Evolutionary conservation across 2,888 invertebrate genomes (phyloP), one percentile per base, ranked within the genome.

Genomic region (Oxycera nigricornis): DNA sequence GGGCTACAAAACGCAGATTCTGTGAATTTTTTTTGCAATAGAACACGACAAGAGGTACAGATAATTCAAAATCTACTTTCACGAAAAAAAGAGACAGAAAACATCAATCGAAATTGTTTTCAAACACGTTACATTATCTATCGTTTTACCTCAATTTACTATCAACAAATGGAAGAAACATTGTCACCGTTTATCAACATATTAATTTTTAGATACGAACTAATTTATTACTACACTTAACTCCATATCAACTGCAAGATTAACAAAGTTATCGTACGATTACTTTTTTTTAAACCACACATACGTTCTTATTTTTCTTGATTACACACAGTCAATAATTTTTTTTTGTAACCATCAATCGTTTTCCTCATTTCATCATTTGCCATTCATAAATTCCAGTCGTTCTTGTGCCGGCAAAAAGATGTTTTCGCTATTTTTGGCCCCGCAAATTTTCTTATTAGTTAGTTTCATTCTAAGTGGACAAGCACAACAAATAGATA

Each of bases 371-470:
- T n/a, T n/a, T n/a, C n/a, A n/a, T n/a, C 17, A 46, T 46, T 46
- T 46, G 46, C 46, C 46, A 46, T 46, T 46, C 46, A 46, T 46
- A n/a, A 7, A 46, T n/a, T 46, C n/a, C 46, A 46, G 46, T 46
- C 14, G 3, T 14, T 46, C n/a, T n/a, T 46, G 11, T 17, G 17
- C 46, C 46, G 46, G 6, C 14, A 46, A 46, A 17, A 17, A 22
- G 52, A 55, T 55, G 52, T 3, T 17, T 24, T 17, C 17, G 7
- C 50, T 4, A 4, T 22, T 55, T 22, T 31, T 31, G 2, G 26
- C 31, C 14, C n/a, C 20, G 17, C 30, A 11, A 2, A 20, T 61
- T 61, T 31, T 61, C 31, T n/a, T 17, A 2, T 2, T 61, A 2
- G 2, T 31, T 17, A 28, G 31, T 17, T 20, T 61, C 1, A 17